Base-by-base conservation (phyloP, 1,140 invertebrate genomes). In the Papilio polyxenes region DNA sequence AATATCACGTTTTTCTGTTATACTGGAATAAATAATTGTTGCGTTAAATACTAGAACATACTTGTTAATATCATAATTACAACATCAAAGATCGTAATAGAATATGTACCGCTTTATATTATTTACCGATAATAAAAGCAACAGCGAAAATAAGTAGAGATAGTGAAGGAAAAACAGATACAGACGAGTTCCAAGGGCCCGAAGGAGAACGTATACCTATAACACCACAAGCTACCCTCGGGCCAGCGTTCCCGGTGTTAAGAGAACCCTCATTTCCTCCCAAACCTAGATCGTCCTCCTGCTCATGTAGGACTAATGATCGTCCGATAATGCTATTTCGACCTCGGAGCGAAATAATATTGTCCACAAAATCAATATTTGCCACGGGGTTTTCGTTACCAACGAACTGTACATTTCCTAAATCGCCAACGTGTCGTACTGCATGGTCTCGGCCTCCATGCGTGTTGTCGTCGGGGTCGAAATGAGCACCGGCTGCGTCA, bases 371-470 rank as follows among this genome's bases (percentile, higher is more conserved):
- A 53, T 96, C 89, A 44, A 98, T 90, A 1, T 87, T 88, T 1
- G 97, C 96, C 2, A 95, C 89, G 17, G 97, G 96, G n/a, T 95
- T 85, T 1, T 86, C 89, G 80, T 80, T 80, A 13, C 81, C 84
- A 4, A 96, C 95, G 10, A 97, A 96, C 37, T 94, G 88, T 80
- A 98, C 96, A 89, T 99, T 99, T 13, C 98, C 98, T 74, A 99
- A 95, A 94, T 99, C 98, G 17, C 98, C 98, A 31, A 98, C 96
- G 88, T 99, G 98, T 69, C 98, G 96, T 44, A 89, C 84, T 15
- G 80, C 56, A 82, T 92, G 87, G 11, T 92, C 85, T 77, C 85
- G 86, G 0, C 89, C 92, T 5, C 91, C 92, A 75, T 94, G 92
- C 0, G 76, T 84, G n/a, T 79, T 84, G 3, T 59, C 86, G 8